Base-by-base conservation (phyloP, 2,797 vertebrate species). In the Malurus splendens region DNA sequence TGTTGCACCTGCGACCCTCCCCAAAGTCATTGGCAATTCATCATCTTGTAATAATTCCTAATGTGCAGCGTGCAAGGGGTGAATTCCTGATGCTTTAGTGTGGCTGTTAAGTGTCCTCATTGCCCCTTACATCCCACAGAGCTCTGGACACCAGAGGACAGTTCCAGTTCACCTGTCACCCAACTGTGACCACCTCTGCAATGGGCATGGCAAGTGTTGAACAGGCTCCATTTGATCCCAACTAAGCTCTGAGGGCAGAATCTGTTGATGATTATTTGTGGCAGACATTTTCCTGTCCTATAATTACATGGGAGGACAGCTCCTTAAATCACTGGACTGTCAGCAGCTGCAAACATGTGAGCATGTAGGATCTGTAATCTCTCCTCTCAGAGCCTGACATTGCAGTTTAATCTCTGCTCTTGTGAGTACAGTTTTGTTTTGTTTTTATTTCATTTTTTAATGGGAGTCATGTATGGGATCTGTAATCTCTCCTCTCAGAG, bases 401-500 rank as follows among this genome's bases (percentile, higher is more conserved):
- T 39, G 52, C 48, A 60, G 32, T 47, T 87, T 87, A 89, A 90
- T 89, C 74, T 79, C 74, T 60, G 72, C 74, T 82, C 24, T 93
- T 91, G 62, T 3, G 12, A 50, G 50, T 39, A 15, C 38, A 14
- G n/a, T n/a, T n/a, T n/a, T n/a, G 2, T 9, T 30, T 59, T 17
- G 22, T 1, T n/a, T 52, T 52, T 56, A 15, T 16, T 10, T 23
- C n/a, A 1, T 51, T 27, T 41, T 84, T 87, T 36, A 6, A 30
- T 18, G 33, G 36, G 36, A 36, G 36, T 36, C 36, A 36, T 36
- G 36, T 36, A 36, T 10, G 33, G 27, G 45, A 70, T 81, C 36
- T 70, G 9, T 84, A 91, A 92, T 90, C 55, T 66, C 73, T 89
- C 54, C 54, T 81, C 81, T 67, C 82, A 80, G 84, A 84, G 72